A percentile compares a stretch with the other conserved stretches of the same genome.
phyloP scores from a whole-genome alignment of 2,113 vertebrate species.

The Gnathonemus echidnorhynchus region DNA sequence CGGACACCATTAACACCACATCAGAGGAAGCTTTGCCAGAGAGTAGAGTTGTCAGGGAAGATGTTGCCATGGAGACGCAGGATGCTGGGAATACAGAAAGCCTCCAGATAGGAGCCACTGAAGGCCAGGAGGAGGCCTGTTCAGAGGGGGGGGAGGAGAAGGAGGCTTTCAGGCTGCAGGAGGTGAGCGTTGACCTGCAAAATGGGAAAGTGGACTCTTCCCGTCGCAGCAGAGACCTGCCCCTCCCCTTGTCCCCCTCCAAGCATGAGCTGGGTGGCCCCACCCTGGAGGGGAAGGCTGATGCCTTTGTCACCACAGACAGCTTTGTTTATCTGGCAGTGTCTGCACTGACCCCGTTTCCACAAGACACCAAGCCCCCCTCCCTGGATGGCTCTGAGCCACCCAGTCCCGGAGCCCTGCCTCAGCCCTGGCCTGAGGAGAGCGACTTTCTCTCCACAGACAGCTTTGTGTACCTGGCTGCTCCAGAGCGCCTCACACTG shows the following conservation, averaged over 20 bases:
- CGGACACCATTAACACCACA: not conserved
- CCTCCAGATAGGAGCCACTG: constrained; percentile 11
- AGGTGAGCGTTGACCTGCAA: not conserved
- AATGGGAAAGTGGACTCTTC: not conserved
- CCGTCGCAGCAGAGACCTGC: constrained; percentile 41
- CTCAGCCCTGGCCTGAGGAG: constrained; percentile 48
- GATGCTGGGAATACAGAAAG: not conserved
- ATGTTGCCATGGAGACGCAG: not conserved
- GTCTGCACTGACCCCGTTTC: constrained; percentile 44
- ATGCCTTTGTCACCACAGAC: constrained; percentile 62
- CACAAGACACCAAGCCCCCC: constrained; percentile 29
- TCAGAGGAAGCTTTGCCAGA: not conserved
- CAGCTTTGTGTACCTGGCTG: constrained; percentile 68
- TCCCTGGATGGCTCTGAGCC: constrained; percentile 26
- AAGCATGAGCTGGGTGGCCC: constrained; percentile 43
- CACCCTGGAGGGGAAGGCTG: constrained; percentile 53
- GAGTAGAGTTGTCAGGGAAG: not conserved
- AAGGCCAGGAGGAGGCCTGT: not conserved
- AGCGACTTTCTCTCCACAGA: constrained; percentile 67
- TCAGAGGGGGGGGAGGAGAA: not conserved
- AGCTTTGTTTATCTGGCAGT: constrained; percentile 69
- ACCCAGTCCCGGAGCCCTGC: constrained; percentile 27
- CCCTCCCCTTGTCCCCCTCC: constrained; percentile 53
- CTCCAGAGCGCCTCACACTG: constrained; percentile 61
- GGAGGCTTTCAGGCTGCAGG: not conserved